These are phyloP conservation scores for Chromobotia macracanthus DNA, from an alignment of 2,797 vertebrate genomes.

Conservation along the genomic window DNA sequence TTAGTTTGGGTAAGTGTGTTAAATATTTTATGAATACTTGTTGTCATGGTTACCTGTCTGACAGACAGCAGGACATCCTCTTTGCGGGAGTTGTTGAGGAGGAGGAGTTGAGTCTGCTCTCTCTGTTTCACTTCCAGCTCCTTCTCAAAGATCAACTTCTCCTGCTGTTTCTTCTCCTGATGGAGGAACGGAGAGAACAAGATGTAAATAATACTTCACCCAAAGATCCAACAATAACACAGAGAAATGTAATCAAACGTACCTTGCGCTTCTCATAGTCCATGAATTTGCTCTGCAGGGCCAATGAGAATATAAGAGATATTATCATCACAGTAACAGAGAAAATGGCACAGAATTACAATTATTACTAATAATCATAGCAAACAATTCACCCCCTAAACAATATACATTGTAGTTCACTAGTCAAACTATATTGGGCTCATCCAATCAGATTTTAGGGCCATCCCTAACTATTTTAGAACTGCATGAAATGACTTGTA, in stretches of 20 bases:
- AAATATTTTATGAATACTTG: neutral
- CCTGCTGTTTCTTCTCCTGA: slow-evolving; percentile 86
- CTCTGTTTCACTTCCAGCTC: slow-evolving; percentile 82
- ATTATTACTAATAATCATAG: too few species aligned
- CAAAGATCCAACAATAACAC: neutral
- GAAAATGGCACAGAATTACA: neutral
- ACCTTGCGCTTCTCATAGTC: slow-evolving; percentile 96
- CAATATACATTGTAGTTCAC: neutral
- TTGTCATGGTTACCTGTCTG: slow-evolving; percentile 76
- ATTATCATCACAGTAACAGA: neutral
- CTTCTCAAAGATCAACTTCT: slow-evolving; percentile 90
- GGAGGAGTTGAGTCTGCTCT: slow-evolving; percentile 84
- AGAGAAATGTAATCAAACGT: slow-evolving; percentile 45
- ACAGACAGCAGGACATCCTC: slow-evolving; percentile 87
- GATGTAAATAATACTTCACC: neutral
- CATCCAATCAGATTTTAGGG: neutral
- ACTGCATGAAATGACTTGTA: neutral
- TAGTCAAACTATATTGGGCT: neutral
- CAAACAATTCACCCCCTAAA: too few species aligned
- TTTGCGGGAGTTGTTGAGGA: slow-evolving; percentile 82
- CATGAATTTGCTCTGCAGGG: slow-evolving; percentile 87
- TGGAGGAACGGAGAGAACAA: neutral
- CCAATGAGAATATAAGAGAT: slow-evolving; percentile 39
- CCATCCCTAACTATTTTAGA: neutral
- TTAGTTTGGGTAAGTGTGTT: neutral